phyloP scores from a whole-genome alignment of 2,113 vertebrate genomes.

The Cebidichthys violaceus region DNA sequence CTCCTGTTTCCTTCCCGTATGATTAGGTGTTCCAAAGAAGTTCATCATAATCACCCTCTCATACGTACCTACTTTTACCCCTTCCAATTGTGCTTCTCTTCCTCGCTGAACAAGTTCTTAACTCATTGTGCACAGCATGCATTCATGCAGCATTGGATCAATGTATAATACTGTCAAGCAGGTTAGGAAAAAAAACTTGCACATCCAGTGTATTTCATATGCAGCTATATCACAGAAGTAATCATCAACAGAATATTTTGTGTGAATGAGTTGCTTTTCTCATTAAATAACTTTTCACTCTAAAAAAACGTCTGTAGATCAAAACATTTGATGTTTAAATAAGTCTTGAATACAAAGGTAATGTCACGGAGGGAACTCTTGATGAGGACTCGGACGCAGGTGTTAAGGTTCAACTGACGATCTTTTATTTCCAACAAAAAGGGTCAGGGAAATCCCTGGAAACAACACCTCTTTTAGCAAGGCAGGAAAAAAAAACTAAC shows the following conservation, averaged over 20 bases:
- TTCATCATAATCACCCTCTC: background rate
- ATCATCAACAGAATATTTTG: background rate
- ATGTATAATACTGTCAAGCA: background rate
- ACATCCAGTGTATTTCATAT: background rate
- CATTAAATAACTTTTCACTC: background rate
- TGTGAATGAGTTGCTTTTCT: background rate
- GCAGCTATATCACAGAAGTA: background rate
- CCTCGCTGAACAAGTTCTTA: background rate
- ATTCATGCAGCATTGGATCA: background rate
- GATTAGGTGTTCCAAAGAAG: background rate
- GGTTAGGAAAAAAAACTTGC: background rate
- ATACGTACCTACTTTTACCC: background rate
- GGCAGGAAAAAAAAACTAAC: no score
- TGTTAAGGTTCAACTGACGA: no score
- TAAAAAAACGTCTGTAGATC: background rate
- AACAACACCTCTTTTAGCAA: no score
- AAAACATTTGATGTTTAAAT: background rate
- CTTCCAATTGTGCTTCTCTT: background rate
- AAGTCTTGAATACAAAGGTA: background rate
- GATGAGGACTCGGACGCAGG: no score
- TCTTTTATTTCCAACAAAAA: no score
- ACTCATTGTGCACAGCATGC: background rate
- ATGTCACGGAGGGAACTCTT: no score
- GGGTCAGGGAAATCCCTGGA: no score
- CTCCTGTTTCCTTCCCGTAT: slow-evolving; percentile 36